These are phyloP conservation scores for Ormyrus rosae DNA, from an alignment of 2,888 invertebrate genomes.

Conservation along the genomic window DNA sequence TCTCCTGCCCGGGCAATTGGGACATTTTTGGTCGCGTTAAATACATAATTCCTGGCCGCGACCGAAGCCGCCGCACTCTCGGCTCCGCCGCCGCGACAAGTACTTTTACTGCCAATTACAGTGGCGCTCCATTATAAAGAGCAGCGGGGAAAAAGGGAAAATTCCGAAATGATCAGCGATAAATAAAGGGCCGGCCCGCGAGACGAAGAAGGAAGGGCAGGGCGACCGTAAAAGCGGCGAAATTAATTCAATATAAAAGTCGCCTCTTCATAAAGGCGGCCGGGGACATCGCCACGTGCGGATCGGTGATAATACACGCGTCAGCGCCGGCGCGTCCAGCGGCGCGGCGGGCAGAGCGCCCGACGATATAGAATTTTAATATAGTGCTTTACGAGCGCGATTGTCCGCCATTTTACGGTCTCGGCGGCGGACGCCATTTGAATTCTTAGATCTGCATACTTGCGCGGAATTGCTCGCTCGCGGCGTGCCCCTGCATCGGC, in stretches of 20 bases:
- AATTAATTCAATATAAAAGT: conserved; percentile 39
- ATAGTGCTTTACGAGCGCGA: conserved; percentile 75
- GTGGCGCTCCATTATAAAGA: too few species aligned
- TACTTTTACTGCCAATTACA: conserved; percentile 19
- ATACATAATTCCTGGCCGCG: conserved; percentile 60
- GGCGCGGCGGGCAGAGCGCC: neutral
- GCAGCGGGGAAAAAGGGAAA: too few species aligned
- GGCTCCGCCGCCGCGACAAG: conserved; percentile 43
- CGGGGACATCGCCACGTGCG: neutral
- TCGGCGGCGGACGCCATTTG: conserved; percentile 73
- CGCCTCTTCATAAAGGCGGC: conserved; percentile 18
- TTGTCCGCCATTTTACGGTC: conserved; percentile 74
- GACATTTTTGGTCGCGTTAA: conserved; percentile 62
- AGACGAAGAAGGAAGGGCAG: neutral
- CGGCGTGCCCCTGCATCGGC: conserved; percentile 44
- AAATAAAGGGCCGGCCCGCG: neutral
- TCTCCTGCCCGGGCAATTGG: conserved; percentile 58
- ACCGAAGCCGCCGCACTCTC: conserved; percentile 50
- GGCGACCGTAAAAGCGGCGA: neutral
- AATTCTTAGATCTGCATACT: conserved; percentile 76
- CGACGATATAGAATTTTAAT: conserved; percentile 75
- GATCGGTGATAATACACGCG: conserved; percentile 44
- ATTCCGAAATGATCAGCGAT: too few species aligned
- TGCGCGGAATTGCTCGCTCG: conserved; percentile 72
- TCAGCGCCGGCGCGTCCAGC: conserved; percentile 37